These are phyloP conservation scores for Cotesia congregata DNA, from an alignment of 2,888 invertebrate genomes.

Conservation along the genomic window DNA sequence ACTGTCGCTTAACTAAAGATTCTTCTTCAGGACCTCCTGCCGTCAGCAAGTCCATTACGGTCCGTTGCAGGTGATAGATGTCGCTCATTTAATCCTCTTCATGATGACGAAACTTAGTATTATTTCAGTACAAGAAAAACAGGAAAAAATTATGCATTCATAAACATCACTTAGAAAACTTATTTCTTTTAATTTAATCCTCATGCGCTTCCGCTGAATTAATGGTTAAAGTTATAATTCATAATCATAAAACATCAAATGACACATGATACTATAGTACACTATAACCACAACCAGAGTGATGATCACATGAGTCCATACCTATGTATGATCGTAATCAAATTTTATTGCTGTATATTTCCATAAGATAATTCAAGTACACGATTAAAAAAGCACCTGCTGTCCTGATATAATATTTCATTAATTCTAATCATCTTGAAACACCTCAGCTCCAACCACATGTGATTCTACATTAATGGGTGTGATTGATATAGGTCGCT, in stretches of 20 bases:
- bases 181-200: background rate
- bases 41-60: slow-evolving; percentile 57
- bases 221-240: background rate
- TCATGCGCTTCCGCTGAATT: background rate
- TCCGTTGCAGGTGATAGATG: slow-evolving; percentile 64
- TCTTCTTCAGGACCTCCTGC: slow-evolving; percentile 51
- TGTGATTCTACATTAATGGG: background rate
- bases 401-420: slow-evolving; percentile 14
- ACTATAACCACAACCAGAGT: too few species aligned
- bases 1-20: slow-evolving; percentile 56
- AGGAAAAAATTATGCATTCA: background rate
- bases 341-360: background rate
- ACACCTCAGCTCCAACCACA: slow-evolving; percentile 15
- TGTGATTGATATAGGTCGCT: slow-evolving; percentile 23
- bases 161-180: background rate
- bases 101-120: slow-evolving; percentile 23
- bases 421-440: slow-evolving; percentile 16
- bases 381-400: slow-evolving; percentile 10
- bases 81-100: slow-evolving; percentile 58
- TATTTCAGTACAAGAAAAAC: background rate
- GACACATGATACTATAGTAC: background rate
- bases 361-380: background rate
- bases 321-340: background rate
- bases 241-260: background rate
- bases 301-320: too few species aligned